These are phyloP conservation scores for Wiebesia pumilae DNA, from an alignment of 1,140 invertebrate species.

Conservation along the genomic window DNA sequence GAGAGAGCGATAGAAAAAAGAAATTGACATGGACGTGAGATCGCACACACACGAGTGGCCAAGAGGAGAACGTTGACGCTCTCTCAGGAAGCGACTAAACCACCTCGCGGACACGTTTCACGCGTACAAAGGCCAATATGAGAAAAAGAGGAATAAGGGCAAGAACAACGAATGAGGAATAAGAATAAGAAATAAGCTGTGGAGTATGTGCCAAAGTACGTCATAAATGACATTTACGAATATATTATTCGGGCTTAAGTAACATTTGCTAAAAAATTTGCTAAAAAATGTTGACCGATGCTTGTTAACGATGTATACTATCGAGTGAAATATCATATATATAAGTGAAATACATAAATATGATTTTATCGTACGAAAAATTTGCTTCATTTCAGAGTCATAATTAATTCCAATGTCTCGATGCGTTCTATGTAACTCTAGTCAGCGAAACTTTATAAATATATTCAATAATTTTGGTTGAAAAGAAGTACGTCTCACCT, in stretches of 20 bases:
- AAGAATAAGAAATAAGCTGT: not conserved
- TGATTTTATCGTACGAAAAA: too few relatives aligned
- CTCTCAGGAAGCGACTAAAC: not conserved
- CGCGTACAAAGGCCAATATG: constrained; percentile 2
- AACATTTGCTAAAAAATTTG: not conserved
- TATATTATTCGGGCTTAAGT: not conserved
- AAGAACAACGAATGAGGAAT: constrained; percentile 2
- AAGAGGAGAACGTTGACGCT: not conserved
- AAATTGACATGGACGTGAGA: not conserved
- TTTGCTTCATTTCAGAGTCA: too few relatives aligned
- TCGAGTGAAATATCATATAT: not conserved
- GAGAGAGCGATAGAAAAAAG: not conserved
- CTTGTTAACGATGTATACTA: not conserved
- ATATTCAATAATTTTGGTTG: too few relatives aligned
- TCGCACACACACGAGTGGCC: not conserved
- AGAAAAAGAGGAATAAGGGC: constrained; percentile 11
- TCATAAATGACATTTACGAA: not conserved
- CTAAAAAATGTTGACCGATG: too few relatives aligned
- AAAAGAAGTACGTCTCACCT: too few relatives aligned
- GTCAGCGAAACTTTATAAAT: too few relatives aligned
- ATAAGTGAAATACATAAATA: too few relatives aligned
- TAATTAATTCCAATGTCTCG: too few relatives aligned
- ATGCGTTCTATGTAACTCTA: too few relatives aligned
- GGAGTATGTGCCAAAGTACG: not conserved
- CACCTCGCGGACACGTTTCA: constrained; percentile 10